Evolutionary conservation across 2,113 vertebrate species (phyloP).

Genomic region (Synchiropus splendidus): DNA sequence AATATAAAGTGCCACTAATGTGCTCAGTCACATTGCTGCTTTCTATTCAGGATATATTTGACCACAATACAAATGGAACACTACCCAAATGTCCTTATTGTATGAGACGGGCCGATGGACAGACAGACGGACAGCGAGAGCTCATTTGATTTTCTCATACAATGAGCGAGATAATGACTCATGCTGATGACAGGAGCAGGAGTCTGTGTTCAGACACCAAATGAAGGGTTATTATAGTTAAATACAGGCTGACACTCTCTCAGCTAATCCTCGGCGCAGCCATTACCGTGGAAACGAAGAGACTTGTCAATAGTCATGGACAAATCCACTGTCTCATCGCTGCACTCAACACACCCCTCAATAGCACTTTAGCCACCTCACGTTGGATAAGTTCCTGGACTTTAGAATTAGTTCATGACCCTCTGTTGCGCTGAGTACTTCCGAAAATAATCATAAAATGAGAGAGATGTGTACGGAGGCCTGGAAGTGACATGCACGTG

Average conservation of each 20-base stretch:
- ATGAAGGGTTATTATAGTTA: slow-evolving; percentile 47
- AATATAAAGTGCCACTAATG: too few species aligned
- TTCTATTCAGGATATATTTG: too few species aligned
- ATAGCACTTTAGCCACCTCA: slow-evolving; percentile 16
- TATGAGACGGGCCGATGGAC: slow-evolving; percentile 10
- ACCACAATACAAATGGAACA: too few species aligned
- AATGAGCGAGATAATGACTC: slow-evolving; percentile 30
- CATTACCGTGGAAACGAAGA: slow-evolving; percentile 34
- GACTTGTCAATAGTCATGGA: slow-evolving; percentile 33
- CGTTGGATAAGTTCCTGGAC: too few species aligned
- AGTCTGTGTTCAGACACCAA: slow-evolving; percentile 29
- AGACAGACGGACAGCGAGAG: slow-evolving; percentile 18
- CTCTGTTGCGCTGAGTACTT: too few species aligned
- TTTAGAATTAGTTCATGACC: too few species aligned
- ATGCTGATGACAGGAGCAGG: slow-evolving; percentile 19
- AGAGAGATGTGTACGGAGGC: too few species aligned
- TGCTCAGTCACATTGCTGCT: too few species aligned
- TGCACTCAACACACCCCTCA: slow-evolving; percentile 18
- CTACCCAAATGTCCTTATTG: slow-evolving; percentile 4
- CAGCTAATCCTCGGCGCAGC: slow-evolving; percentile 37
- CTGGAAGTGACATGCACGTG: too few species aligned
- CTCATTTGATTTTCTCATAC: slow-evolving; percentile 21
- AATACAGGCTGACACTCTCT: slow-evolving; percentile 39
- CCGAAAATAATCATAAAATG: too few species aligned
- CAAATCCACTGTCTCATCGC: slow-evolving; percentile 30